Base-by-base conservation (phyloP, 2,797 vertebrate genomes). In the Sebastiscus tertius region DNA sequence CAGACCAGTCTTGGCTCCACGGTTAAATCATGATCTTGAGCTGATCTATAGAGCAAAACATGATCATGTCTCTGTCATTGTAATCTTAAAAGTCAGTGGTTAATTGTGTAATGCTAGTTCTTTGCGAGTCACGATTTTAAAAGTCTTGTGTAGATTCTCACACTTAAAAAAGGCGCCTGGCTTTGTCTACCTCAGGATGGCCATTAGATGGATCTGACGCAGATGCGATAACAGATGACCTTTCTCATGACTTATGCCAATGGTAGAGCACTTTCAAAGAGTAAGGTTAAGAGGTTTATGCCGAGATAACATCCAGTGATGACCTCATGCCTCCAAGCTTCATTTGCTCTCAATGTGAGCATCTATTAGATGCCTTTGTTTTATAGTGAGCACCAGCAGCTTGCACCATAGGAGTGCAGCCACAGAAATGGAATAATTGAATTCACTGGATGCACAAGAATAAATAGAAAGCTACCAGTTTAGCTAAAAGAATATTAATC, bases 221-320 rank as follows among this genome's bases (percentile, higher is more conserved):
- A 63, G 79, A 75, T 75, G 39, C 0, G 14, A 75, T 87, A 55
- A 81, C 76, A 71, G 64, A 46, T 34, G 55, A 72, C 82, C 70
- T 82, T 69, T 66, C 42, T 67, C 29, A 34, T 55, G 69, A 73
- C 29, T 18, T 11, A 75, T 68, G 56, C 42, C 26, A n/a, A 22
- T 10, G 22, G 46, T 10, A 6, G 52, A 61, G 74, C 66, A 26
- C 61, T 75, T 67, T 55, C n/a, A 68, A 39, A 67, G 42, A 80
- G 55, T 54, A 71, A 74, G 24, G 52, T 64, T 75, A 49, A 22
- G 13, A 65, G 55, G 24, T 79, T 77, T 8, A 68, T 66, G 8
- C 24, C 56, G 22, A 80, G 80, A 84, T 75, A 20, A 66, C 63
- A 68, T 68, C 61, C 58, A 86, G 29, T 16, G 42, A 75, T 72